Evolutionary conservation across 2,888 invertebrate species (phyloP).

Genomic region (Lasioglossum zephyrum): DNA sequence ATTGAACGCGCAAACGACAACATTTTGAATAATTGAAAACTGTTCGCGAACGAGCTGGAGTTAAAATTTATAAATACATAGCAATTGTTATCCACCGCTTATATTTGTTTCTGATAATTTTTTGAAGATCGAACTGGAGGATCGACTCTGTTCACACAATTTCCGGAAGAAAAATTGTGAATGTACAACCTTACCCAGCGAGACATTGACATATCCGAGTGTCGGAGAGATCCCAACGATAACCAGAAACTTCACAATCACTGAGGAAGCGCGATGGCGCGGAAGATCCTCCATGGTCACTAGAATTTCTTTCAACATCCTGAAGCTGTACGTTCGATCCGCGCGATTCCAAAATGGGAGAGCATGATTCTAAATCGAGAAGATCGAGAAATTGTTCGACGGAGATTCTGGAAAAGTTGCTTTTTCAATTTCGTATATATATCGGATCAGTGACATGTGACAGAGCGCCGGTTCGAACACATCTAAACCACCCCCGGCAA

Average conservation of each 20-base stretch:
- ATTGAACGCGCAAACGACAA: no score
- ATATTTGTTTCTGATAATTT: not conserved
- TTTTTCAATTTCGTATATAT: not conserved
- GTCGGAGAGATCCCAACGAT: slow-evolving; percentile 36
- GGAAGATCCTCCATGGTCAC: slow-evolving; percentile 29
- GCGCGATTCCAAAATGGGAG: not conserved
- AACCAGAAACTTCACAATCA: slow-evolving; percentile 34
- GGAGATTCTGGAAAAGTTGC: not conserved
- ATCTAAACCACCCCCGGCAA: slow-evolving; percentile 75
- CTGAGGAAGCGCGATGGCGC: slow-evolving; percentile 31
- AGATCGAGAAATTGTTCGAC: not conserved
- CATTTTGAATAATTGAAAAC: not conserved
- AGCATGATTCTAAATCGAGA: not conserved
- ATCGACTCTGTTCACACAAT: not conserved
- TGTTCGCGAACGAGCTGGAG: not conserved
- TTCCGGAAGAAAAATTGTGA: not conserved
- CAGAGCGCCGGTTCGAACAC: slow-evolving; percentile 69
- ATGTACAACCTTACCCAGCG: slow-evolving; percentile 51
- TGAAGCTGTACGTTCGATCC: not conserved
- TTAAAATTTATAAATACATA: no score
- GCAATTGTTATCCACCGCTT: not conserved
- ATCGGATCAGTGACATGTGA: slow-evolving; percentile 44
- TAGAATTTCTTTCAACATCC: slow-evolving; percentile 14
- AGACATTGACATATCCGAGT: slow-evolving; percentile 40
- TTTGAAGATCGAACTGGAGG: no score